Evolutionary conservation across 2,888 invertebrate genomes (phyloP).

Genomic region (Myopa testacea): DNA sequence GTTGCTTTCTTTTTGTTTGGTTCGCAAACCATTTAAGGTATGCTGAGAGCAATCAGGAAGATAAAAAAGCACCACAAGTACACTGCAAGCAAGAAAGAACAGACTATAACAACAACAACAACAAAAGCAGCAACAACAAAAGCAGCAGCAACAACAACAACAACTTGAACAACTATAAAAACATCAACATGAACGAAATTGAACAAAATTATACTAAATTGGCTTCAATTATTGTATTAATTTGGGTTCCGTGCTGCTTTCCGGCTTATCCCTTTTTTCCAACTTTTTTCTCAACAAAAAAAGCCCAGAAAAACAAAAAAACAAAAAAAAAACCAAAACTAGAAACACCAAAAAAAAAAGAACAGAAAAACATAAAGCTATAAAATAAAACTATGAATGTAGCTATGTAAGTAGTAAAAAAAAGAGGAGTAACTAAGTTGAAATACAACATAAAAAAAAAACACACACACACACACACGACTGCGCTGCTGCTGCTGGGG

Average conservation of each 20-base stretch:
- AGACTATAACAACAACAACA: slow-evolving; percentile 22
- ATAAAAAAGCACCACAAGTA: neutral
- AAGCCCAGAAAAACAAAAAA: neutral
- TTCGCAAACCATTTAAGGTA: slow-evolving; percentile 2
- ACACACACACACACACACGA: neutral
- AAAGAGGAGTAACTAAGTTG: slow-evolving; percentile 24
- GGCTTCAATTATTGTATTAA: slow-evolving; percentile 69
- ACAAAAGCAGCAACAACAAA: slow-evolving; percentile 42
- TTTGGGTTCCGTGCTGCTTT: slow-evolving; percentile 66
- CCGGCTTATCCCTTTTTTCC: slow-evolving; percentile 62
- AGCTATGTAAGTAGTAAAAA: neutral
- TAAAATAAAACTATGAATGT: neutral
- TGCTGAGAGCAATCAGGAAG: neutral
- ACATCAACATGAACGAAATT: slow-evolving; percentile 45
- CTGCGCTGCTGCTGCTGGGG: neutral
- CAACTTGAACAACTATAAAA: slow-evolving; percentile 36
- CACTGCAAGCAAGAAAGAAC: neutral
- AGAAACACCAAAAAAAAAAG: neutral
- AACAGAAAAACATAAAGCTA: neutral
- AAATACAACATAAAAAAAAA: neutral
- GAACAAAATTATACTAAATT: slow-evolving; percentile 67
- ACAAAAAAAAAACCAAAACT: neutral
- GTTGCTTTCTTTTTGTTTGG: neutral
- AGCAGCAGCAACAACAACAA: slow-evolving; percentile 32
- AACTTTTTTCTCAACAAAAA: neutral